phyloP scores from a whole-genome alignment of 2,113 vertebrate species.

The Aphyosemion australe region DNA sequence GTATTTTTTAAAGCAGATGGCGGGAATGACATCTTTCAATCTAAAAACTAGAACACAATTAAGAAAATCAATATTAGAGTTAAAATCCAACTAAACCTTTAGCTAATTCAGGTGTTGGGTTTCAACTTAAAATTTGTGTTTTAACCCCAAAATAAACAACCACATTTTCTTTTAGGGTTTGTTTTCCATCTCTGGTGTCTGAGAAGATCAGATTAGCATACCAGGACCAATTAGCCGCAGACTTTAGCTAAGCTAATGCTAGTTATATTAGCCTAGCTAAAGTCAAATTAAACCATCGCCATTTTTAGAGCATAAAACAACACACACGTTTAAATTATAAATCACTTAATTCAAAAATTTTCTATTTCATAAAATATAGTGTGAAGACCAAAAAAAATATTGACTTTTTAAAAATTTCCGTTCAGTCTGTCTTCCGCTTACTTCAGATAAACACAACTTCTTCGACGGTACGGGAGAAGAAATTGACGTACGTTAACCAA shows the following conservation, averaged over 20 bases:
- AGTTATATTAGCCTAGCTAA: neutral
- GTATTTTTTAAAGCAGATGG: constrained; percentile 29
- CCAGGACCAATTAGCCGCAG: neutral
- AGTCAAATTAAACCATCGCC: neutral
- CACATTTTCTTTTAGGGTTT: neutral
- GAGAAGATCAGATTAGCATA: neutral
- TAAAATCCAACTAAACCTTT: neutral
- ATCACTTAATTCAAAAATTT: neutral
- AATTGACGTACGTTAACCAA: no score
- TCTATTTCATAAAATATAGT: neutral
- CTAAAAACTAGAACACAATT: constrained; percentile 2
- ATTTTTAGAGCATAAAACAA: neutral
- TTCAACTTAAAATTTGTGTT: no score
- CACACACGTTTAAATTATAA: neutral
- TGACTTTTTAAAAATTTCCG: neutral
- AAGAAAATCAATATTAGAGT: neutral
- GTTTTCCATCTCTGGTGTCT: no score
- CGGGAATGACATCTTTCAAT: constrained; percentile 52
- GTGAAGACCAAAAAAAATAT: no score
- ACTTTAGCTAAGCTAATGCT: neutral
- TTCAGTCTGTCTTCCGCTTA: neutral
- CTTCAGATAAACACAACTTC: neutral
- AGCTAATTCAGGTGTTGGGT: neutral
- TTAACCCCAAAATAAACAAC: no score
- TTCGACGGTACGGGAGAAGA: neutral